phyloP scores from a whole-genome alignment of 1,140 invertebrate genomes.

The Acromyrmex echinatior region DNA sequence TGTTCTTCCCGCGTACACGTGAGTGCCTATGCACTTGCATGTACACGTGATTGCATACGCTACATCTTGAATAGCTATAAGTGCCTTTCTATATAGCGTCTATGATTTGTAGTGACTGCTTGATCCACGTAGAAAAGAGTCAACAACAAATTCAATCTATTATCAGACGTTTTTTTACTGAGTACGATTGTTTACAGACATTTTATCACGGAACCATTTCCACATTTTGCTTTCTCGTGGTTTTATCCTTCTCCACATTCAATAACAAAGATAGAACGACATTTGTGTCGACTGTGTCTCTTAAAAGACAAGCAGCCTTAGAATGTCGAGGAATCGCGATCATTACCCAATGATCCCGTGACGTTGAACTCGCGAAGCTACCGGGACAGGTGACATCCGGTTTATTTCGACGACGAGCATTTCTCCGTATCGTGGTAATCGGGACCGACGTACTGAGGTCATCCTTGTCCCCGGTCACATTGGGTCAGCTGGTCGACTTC shows the following conservation, averaged over 20 bases:
- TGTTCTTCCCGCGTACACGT: constrained; percentile 72
- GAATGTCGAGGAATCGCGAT: neutral
- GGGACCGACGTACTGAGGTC: constrained; percentile 68
- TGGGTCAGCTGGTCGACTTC: constrained; percentile 74
- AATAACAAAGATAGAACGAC: too few relatives aligned
- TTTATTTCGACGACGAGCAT: constrained; percentile 50
- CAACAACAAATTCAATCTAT: neutral
- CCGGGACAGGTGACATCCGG: constrained; percentile 60
- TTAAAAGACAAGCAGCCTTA: too few relatives aligned
- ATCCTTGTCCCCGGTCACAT: constrained; percentile 67
- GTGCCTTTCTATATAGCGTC: neutral
- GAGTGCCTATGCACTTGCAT: constrained; percentile 42
- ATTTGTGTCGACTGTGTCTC: too few relatives aligned
- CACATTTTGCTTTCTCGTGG: too few relatives aligned
- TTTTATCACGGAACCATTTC: neutral
- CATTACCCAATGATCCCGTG: neutral
- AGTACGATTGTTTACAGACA: neutral
- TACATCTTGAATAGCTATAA: neutral
- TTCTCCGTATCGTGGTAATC: constrained; percentile 61
- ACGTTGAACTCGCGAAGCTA: constrained; percentile 4
- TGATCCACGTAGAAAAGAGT: neutral
- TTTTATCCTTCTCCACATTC: too few relatives aligned
- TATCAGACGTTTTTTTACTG: neutral
- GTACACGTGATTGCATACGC: constrained; percentile 2
- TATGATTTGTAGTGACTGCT: neutral